These are phyloP conservation scores for Crossaster papposus DNA, from an alignment of 53 echinoderm and acorn worm species.

Conservation along the genomic window DNA sequence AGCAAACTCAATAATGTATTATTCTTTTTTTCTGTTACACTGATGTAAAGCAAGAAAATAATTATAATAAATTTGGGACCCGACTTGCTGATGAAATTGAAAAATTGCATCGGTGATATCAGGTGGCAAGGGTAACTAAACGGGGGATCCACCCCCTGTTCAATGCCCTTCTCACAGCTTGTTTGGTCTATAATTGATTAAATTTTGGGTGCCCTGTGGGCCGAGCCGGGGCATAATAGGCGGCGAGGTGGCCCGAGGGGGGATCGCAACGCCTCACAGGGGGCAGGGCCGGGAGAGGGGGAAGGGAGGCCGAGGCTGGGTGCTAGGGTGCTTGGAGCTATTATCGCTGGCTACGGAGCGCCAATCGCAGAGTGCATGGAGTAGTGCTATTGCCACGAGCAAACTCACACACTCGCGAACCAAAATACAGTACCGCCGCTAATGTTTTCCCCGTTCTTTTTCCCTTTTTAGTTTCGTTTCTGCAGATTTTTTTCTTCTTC, in stretches of 20 bases:
- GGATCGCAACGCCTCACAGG: slow-evolving; percentile 44
- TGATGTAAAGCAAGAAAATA: slow-evolving; percentile 17
- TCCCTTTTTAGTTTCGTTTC: background rate
- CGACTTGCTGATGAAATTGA: slow-evolving; percentile 5
- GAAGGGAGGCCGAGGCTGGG: background rate
- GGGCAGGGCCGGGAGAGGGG: background rate
- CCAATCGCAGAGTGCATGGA: no score
- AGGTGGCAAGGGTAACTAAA: slow-evolving; percentile 54
- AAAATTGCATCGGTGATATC: slow-evolving; percentile 51
- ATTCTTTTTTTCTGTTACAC: slow-evolving; percentile 28
- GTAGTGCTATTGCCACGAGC: slow-evolving; percentile 19
- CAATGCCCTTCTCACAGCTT: slow-evolving; percentile 44
- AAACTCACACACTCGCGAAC: background rate
- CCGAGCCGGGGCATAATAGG: slow-evolving; percentile 42
- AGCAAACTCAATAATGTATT: background rate
- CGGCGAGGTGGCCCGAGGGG: slow-evolving; percentile 27
- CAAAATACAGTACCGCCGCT: background rate
- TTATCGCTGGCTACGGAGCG: slow-evolving; percentile 27
- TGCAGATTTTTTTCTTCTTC: background rate
- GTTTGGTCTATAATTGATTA: slow-evolving; percentile 64
- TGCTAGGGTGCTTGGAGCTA: slow-evolving; percentile 29
- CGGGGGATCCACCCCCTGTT: slow-evolving; percentile 33
- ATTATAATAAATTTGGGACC: background rate
- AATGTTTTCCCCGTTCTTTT: background rate
- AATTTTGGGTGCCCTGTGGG: slow-evolving; percentile 43